These are phyloP conservation scores for Centropus unirufus DNA, from an alignment of 2,113 vertebrate species.

Conservation along the genomic window DNA sequence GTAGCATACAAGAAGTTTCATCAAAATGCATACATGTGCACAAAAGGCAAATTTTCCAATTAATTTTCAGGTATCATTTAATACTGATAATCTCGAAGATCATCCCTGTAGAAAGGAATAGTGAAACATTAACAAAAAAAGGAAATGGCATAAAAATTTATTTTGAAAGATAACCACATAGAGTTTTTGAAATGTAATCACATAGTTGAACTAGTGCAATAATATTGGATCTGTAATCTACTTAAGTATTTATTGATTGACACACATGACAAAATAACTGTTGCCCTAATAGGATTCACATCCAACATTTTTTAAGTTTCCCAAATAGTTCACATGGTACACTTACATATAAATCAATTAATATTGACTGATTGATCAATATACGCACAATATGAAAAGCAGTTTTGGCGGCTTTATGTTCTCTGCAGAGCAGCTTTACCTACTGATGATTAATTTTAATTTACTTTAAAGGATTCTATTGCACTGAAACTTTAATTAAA, in stretches of 20 bases:
- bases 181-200: constrained; percentile 22
- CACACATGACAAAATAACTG: constrained; percentile 59
- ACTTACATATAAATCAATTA: constrained; percentile 63
- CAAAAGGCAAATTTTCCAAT: constrained; percentile 8
- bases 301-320: constrained; percentile 58
- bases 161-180: constrained; percentile 15
- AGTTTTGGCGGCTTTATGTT: constrained; percentile 58
- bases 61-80: not conserved
- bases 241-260: constrained; percentile 69
- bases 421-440: constrained; percentile 43
- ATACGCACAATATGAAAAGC: constrained; percentile 68
- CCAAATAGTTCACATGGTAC: constrained; percentile 40
- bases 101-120: not conserved
- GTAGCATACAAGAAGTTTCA: not conserved
- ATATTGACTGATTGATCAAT: constrained; percentile 63
- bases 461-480: constrained; percentile 70
- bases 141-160: constrained; percentile 3
- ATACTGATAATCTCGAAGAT: not conserved
- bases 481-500: constrained; percentile 71
- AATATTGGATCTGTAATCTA: constrained; percentile 63
- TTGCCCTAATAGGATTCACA: constrained; percentile 59
- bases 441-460: constrained; percentile 72
- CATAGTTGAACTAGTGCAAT: constrained; percentile 11
- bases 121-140: not conserved
- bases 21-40: not conserved